A percentile compares a stretch with the other conserved stretches of the same genome.
Evolutionary conservation across 2,888 invertebrate species (phyloP).

Genomic region (Drosophila mettleri): DNA sequence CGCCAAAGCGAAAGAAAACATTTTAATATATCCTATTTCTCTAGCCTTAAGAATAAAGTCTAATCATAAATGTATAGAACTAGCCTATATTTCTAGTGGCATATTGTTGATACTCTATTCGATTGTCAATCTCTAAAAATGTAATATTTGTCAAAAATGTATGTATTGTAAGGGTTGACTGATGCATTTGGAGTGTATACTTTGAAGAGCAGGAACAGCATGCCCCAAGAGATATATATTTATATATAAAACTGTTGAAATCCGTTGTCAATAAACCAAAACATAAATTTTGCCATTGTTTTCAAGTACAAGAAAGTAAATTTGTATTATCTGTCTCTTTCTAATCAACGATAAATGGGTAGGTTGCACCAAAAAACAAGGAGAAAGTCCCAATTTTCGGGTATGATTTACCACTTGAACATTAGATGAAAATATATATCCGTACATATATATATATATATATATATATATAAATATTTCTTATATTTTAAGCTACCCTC

Average conservation of each 20-base stretch:
- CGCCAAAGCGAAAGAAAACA: slow-evolving; percentile 28
- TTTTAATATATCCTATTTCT: slow-evolving; percentile 11
- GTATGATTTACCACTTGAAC: background rate
- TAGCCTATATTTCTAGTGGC: no score
- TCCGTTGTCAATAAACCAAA: background rate
- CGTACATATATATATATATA: no score
- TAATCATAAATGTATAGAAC: no score
- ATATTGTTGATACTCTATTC: no score
- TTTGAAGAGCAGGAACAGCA: no score
- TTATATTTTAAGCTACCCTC: background rate
- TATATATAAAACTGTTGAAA: background rate
- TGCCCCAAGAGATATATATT: no score
- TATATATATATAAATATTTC: no score
- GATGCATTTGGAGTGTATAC: no score
- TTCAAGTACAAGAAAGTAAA: background rate
- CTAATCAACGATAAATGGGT: background rate
- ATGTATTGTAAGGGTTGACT: no score
- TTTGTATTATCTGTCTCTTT: background rate
- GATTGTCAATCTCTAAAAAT: no score
- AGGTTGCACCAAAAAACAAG: background rate
- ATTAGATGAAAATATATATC: background rate
- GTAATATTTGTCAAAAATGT: no score
- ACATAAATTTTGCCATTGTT: background rate
- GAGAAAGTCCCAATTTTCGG: no score
- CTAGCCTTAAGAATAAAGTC: slow-evolving; percentile 7